Conservation (phyloP, 1,140 invertebrate genomes). For the Atta colombica region DNA sequence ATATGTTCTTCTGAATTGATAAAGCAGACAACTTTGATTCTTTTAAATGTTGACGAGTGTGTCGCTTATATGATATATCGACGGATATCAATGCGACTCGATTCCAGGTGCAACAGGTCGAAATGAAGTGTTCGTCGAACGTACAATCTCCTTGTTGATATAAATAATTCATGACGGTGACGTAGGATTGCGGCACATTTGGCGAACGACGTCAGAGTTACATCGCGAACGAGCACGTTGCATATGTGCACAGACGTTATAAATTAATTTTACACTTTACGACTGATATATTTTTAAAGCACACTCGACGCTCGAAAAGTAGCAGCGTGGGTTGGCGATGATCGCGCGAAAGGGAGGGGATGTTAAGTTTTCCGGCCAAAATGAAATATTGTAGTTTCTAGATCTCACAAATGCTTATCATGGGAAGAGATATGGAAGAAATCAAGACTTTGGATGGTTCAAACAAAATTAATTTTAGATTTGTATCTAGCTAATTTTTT, state of each 20-base stretch:
- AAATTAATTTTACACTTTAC: slow-evolving; percentile 41
- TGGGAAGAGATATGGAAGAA: no score
- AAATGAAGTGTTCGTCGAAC: neutral
- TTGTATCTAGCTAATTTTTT: no score
- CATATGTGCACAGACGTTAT: neutral
- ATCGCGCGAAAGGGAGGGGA: no score
- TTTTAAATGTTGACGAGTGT: neutral
- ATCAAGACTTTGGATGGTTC: no score
- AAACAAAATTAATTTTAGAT: no score
- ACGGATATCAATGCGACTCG: slow-evolving; percentile 2
- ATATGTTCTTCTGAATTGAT: no score
- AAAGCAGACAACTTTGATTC: no score
- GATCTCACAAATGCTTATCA: no score
- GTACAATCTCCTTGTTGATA: neutral
- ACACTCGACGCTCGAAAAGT: neutral
- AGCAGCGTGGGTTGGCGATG: neutral
- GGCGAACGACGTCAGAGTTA: slow-evolving; percentile 59
- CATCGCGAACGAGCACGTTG: neutral
- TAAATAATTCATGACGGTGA: slow-evolving; percentile 43
- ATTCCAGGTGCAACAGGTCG: slow-evolving; percentile 59
- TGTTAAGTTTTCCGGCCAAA: no score
- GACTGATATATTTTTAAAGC: slow-evolving; percentile 41
- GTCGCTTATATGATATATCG: neutral
- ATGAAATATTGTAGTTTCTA: no score
- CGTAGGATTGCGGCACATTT: slow-evolving; percentile 46